phyloP scores from a whole-genome alignment of 2,797 vertebrate genomes.

The Scyliorhinus canicula region DNA sequence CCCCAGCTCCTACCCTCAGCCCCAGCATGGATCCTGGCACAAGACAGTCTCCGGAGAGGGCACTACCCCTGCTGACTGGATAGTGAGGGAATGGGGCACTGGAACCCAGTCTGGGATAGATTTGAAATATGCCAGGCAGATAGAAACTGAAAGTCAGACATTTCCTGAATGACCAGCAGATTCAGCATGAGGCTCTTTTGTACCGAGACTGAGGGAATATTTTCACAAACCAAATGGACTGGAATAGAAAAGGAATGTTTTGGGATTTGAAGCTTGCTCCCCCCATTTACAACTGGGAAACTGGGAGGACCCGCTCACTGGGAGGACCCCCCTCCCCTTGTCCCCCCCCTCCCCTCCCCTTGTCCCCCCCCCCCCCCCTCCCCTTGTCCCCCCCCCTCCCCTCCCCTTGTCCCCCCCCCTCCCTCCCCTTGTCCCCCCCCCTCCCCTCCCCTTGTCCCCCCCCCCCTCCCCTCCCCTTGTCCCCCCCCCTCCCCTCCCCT shows the following conservation, averaged over 20 bases:
- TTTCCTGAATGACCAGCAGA: neutral
- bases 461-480: no score
- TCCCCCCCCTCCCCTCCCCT: no score
- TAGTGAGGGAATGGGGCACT: neutral
- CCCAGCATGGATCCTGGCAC: no score
- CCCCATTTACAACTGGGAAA: neutral
- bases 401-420: neutral
- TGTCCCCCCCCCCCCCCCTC: neutral
- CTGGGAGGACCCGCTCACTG: neutral
- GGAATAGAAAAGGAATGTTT: neutral
- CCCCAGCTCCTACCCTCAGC: neutral
- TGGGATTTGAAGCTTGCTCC: neutral
- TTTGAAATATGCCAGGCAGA: neutral
- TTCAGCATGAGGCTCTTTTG: neutral
- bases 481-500: no score
- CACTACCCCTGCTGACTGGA: no score
- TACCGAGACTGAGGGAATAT: neutral
- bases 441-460: no score
- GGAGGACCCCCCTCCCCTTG: neutral
- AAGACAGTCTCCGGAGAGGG: neutral
- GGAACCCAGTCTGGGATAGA: neutral
- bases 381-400: no score
- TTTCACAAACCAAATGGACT: neutral
- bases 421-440: neutral
- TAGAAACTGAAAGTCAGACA: constrained; percentile 12